Base-by-base conservation (phyloP, 1,140 invertebrate genomes). In the Homalodisca vitripennis region DNA sequence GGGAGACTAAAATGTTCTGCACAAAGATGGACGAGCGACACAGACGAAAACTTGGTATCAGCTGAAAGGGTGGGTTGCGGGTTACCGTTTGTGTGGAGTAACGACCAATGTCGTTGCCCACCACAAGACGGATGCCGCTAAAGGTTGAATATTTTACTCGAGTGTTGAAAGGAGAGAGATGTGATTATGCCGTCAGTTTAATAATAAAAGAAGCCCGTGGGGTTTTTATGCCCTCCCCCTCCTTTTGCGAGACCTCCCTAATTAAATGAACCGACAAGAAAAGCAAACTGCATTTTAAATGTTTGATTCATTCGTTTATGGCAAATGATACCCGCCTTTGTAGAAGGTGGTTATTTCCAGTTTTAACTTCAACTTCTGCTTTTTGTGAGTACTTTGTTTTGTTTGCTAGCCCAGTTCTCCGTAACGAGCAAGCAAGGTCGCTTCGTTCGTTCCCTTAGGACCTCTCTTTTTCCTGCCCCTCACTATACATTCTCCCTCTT, bases 201-300 rank as follows among this genome's bases (percentile, higher is more conserved):
- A 73, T 71, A 73, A 70, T 73, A 55, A 73, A 73, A 73, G 69
- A 71, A 71, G 66, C 63, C 68, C 64, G 68, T 64, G 60, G 69
- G 67, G 71, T 72, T 55, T 51, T 29, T 67, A 29, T 20, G 3
- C 68, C 68, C 63, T 47, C 47, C 31, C 64, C 51, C 67, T 26
- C 26, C 68, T 48, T 65, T 55, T 46, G 72, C 60, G 67, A 65
- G 65, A 67, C 68, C 69, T 72, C 30, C 34, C 53, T 74, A 74
- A 74, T 74, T 74, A 73, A 74, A 74, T 74, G 72, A 73, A 74
- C 71, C 72, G 70, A 70, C 73, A 69, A 71, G 73, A 72, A 73
- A 72, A 73, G 73, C 69, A 74, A 70, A 74, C 71, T 73, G 73
- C 69, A 74, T 74, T 74, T 74, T 74, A 74, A 74, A 73, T 74